These are phyloP conservation scores for Cathartes aura DNA, from an alignment of 2,113 vertebrate genomes.

Conservation along the genomic window DNA sequence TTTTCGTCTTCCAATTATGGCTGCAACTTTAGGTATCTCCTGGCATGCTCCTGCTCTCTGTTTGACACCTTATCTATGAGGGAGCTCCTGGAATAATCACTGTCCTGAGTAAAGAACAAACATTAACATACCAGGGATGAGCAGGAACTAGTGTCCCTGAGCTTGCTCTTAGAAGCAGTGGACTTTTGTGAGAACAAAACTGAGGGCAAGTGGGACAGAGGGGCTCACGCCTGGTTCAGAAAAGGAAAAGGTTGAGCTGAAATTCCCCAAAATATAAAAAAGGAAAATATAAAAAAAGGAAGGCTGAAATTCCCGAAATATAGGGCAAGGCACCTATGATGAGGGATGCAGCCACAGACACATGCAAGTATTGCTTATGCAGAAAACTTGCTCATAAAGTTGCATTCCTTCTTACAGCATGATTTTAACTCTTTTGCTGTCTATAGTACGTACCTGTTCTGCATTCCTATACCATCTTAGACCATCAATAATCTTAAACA, in stretches of 20 bases:
- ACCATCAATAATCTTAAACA: neutral
- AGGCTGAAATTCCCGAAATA: neutral
- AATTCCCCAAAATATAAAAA: neutral
- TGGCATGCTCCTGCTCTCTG: neutral
- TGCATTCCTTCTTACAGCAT: conserved; percentile 7
- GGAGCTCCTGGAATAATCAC: neutral
- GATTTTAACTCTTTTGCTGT: neutral
- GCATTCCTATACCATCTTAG: neutral
- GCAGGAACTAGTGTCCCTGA: neutral
- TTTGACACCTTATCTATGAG: neutral
- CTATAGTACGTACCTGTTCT: neutral
- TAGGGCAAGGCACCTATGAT: neutral
- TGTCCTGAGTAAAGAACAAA: neutral
- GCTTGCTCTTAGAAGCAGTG: neutral
- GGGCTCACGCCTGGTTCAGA: neutral
- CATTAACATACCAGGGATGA: accelerated
- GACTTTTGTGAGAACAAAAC: neutral
- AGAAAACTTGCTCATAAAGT: neutral
- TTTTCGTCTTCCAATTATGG: neutral
- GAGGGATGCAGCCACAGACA: neutral
- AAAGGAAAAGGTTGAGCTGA: neutral
- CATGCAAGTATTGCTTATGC: neutral
- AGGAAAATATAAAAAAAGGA: neutral
- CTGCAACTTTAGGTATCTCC: neutral
- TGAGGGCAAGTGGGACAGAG: neutral